Evolutionary conservation across 2,797 vertebrate genomes (phyloP), one percentile per base, ranked within the genome.

Genomic region (Menidia menidia): DNA sequence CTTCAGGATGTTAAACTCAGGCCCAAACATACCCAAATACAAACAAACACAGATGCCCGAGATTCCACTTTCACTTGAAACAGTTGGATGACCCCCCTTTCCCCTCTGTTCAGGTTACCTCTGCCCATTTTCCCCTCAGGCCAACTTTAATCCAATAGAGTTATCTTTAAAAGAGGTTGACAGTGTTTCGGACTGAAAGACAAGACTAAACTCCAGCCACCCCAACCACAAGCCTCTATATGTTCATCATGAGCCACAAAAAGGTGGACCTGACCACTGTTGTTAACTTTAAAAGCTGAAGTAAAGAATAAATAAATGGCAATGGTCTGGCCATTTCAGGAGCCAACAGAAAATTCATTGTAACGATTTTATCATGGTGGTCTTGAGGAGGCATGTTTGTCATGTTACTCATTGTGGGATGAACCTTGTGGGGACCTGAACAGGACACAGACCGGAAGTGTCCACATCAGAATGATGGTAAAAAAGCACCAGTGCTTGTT

Each of bases 41-140:
- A 92, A 92, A 92, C 92, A 92, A 93, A 92, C 88, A 92, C 89
- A 92, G 81, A 92, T 92, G 87, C 89, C 88, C 81, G 61, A 54
- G 88, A 92, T 92, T 93, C 91, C 90, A 90, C 85, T 90, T 90
- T 92, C 88, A 91, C 88, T 93, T 90, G 86, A 93, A 93, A 90
- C 91, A 92, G 87, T 89, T 67, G 73, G 47, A 61, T 88, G 90
- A 86, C 85, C 90, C 80, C 66, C 35, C 67, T 64, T 64, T 81
- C 73, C 73, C 88, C 88, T 87, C 82, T 83, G 80, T 86, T 87
- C 74, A 84, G 81, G 83, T 88, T 89, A 84, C 87, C 77, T 79
- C 81, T 76, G 42, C 82, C 79, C 82, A 65, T 53, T 83, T 72
- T 47, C 35, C 69, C 86, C 86, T 84, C 63, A 58, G 92, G 91